These are phyloP conservation scores for Paratilapia polleni DNA, from an alignment of 2,113 vertebrate species.

Conservation along the genomic window DNA sequence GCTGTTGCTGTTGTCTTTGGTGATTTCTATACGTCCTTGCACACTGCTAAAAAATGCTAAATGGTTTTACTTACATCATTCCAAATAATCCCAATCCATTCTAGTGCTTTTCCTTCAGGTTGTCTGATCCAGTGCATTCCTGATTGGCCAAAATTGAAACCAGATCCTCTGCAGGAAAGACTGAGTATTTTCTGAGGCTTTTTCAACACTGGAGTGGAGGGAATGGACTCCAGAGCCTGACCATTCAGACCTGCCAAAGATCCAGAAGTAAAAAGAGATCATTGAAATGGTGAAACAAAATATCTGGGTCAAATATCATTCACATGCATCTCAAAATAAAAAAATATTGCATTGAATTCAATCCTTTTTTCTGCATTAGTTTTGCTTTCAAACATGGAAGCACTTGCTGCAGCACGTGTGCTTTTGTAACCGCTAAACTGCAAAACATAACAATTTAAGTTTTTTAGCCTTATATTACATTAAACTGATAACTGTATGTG, in stretches of 20 bases:
- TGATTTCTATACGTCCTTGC: not conserved
- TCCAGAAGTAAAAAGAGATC: too few species aligned
- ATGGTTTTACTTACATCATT: slow-evolving; percentile 2
- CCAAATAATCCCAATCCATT: slow-evolving; percentile 42
- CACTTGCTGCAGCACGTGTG: too few species aligned
- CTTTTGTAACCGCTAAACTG: too few species aligned
- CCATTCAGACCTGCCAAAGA: slow-evolving; percentile 41
- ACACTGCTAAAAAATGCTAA: slow-evolving; percentile 19
- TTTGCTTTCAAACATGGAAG: too few species aligned
- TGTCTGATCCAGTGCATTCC: slow-evolving; percentile 63
- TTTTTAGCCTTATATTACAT: too few species aligned
- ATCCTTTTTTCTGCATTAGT: too few species aligned
- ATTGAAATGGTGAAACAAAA: too few species aligned
- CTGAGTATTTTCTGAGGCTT: slow-evolving; percentile 44
- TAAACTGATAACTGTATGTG: too few species aligned
- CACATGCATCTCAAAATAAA: too few species aligned
- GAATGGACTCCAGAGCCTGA: slow-evolving; percentile 55
- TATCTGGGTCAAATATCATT: too few species aligned
- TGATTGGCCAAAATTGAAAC: slow-evolving; percentile 4
- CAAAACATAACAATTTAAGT: too few species aligned
- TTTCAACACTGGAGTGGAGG: slow-evolving; percentile 37
- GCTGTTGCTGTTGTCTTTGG: slow-evolving; percentile 7
- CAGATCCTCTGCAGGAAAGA: slow-evolving; percentile 54
- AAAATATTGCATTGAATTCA: too few species aligned
- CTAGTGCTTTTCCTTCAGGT: slow-evolving; percentile 34